Evolutionary conservation across 1,140 invertebrate genomes (phyloP), one percentile per base, ranked within the genome.

Genomic region (Lutraria rhynchaena): DNA sequence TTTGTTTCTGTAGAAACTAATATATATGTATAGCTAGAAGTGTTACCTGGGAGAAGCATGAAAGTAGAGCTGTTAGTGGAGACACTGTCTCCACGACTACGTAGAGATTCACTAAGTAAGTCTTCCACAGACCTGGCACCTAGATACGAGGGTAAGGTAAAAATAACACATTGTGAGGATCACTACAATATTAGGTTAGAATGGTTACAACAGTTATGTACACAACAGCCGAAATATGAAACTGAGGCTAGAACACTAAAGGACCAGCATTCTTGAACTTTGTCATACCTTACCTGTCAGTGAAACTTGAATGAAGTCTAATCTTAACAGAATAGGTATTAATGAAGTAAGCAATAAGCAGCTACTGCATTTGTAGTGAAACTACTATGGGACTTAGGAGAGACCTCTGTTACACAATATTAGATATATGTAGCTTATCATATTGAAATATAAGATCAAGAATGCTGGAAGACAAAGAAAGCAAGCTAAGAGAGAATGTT

Each of bases 21-120:
- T 19, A 19, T 49, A 67, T 46, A 49, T 17, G 13, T 27, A 33
- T 31, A 49, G 1, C 41, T 67, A 60, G 41, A 58, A 61, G 61
- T 46, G 19, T 81, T 81, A 81, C 77, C 77, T 81, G 77, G 77
- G 17, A 81, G 67, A 70, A 71, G 67, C 65, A 69, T 71, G 57
- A 71, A 81, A 71, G 77, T 61, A 55, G 77, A 81, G 77, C 60
- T 81, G 67, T 51, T 61, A 81, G 49, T 37, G 58, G 57, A 70
- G 77, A 60, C 37, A 81, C 55, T 71, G 67, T 81, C 77, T 60
- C 53, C 65, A 35, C 61, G 63, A 80, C 76, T 80, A 80, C 65
- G 65, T 27, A 77, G 44, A 41, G 74, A 51, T 58, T 71, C 51
- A 49, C 67, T 81, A 60, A 81, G 65, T 61, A 81, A 58, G 49